Base-by-base conservation (phyloP, 2,888 invertebrate genomes). In the Macrosoma leucophasiata region DNA sequence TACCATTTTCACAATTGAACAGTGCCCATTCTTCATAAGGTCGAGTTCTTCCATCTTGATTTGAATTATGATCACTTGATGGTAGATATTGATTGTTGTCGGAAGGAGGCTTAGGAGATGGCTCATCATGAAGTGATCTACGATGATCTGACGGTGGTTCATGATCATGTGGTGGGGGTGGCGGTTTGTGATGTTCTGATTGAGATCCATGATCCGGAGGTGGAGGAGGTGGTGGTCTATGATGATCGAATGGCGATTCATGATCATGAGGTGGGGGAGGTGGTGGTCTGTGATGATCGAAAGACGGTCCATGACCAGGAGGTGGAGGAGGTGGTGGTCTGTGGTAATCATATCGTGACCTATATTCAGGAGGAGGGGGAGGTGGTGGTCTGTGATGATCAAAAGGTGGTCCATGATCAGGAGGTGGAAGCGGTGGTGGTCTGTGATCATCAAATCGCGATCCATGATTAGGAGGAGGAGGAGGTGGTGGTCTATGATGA, bases 401-500 rank as follows among this genome's bases (percentile, higher is more conserved):
- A n/a, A n/a, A n/a, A n/a, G n/a, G n/a, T n/a, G n/a, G n/a, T 13
- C 27, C 8, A 26, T n/a, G n/a, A n/a, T 31, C 33, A 10, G 31
- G 38, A 7, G 46, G 43, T 4, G 46, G 41, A 0, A n/a, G n/a
- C n/a, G n/a, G n/a, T n/a, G n/a, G n/a, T n/a, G n/a, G n/a, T n/a
- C 40, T 29, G 2, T 27, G 9, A 4, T 29, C 22, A n/a, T 26
- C 29, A 13, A 34, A 33, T 0, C 43, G 46, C n/a, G 30, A 17
- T 8, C 25, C 17, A n/a, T n/a, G n/a, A n/a, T n/a, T n/a, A n/a
- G n/a, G n/a, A n/a, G n/a, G n/a, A n/a, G n/a, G n/a, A n/a, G 43
- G 39, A 13, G n/a, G n/a, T n/a, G n/a, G n/a, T n/a, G n/a, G n/a
- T n/a, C n/a, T n/a, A n/a, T n/a, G n/a, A n/a, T n/a, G n/a, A n/a